Conservation (phyloP, 2,797 vertebrate species). For the Knipowitschia caucasica region DNA sequence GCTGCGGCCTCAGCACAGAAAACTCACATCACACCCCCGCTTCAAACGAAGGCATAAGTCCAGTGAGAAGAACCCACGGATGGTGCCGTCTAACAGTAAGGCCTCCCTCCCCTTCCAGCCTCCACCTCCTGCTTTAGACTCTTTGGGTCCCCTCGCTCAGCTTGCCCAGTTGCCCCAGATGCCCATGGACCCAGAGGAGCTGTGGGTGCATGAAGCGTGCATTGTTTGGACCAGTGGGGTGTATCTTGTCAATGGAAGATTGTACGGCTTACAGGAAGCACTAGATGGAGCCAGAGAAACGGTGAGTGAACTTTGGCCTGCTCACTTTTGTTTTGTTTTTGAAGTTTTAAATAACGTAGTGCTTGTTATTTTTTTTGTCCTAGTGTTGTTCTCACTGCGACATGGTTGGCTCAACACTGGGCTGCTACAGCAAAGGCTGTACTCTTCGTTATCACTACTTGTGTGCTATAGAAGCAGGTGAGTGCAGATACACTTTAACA, state of each 20-base stretch:
- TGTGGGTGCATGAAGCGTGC: conserved; percentile 98
- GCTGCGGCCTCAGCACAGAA: conserved; percentile 77
- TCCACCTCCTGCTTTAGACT: conserved; percentile 85
- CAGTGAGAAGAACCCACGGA: conserved; percentile 87
- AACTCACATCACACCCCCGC: conserved; percentile 90
- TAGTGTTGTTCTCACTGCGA: conserved; percentile 97
- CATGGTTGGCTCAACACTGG: conserved; percentile 92
- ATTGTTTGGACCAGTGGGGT: conserved; percentile 98
- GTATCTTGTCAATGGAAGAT: conserved; percentile 94
- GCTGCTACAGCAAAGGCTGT: conserved; percentile 99
- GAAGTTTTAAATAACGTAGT: neutral
- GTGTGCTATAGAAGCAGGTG: conserved; percentile 95
- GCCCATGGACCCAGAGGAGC: conserved; percentile 98
- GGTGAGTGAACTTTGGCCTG: conserved; percentile 70
- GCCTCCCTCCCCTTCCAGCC: conserved; percentile 87
- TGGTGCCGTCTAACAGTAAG: conserved; percentile 82
- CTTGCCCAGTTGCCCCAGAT: conserved; percentile 93
- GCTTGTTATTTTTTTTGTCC: conserved; percentile 11
- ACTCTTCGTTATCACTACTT: conserved; percentile 95
- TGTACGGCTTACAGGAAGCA: conserved; percentile 98
- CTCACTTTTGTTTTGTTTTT: neutral
- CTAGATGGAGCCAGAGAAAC: conserved; percentile 95
- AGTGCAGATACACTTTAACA: conserved; percentile 19
- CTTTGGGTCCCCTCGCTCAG: conserved; percentile 77
- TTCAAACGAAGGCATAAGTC: conserved; percentile 97